A percentile compares a stretch with the other conserved stretches of the same genome.
These are phyloP conservation scores for Epizoanthus rinbou DNA, from an alignment of 92 coral and sea anemone species.

Conservation along the genomic window DNA sequence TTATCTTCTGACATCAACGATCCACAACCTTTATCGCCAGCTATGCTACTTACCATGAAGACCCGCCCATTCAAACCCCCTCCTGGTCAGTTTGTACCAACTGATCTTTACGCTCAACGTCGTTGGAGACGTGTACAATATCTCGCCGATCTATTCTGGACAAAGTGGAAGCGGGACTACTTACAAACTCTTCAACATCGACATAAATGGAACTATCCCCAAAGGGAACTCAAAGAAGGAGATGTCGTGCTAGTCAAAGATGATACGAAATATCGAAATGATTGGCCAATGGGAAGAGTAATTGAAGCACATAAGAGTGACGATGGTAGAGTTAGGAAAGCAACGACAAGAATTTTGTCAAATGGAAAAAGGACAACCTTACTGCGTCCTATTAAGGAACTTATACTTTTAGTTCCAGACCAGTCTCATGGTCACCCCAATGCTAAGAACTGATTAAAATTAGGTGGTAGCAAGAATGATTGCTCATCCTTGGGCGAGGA, in stretches of 20 bases:
- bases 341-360: slow-evolving; percentile 6
- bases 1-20: slow-evolving; percentile 39
- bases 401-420: slow-evolving; percentile 27
- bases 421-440: neutral
- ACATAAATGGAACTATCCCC: slow-evolving; percentile 46
- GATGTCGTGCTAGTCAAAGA: slow-evolving; percentile 56
- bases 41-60: slow-evolving; percentile 43
- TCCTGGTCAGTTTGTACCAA: slow-evolving; percentile 33
- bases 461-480: slow-evolving; percentile 26
- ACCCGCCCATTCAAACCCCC: slow-evolving; percentile 33
- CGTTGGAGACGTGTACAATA: slow-evolving; percentile 65
- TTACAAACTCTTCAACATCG: slow-evolving; percentile 54
- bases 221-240: slow-evolving; percentile 32
- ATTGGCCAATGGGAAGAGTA: slow-evolving; percentile 59
- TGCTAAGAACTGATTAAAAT: neutral
- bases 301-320: slow-evolving; percentile 45
- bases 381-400: slow-evolving; percentile 42
- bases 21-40: slow-evolving; percentile 37
- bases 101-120: slow-evolving; percentile 56
- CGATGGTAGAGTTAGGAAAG: slow-evolving; percentile 53
- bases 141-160: slow-evolving; percentile 57
- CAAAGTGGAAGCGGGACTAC: slow-evolving; percentile 57
- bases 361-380: slow-evolving; percentile 23
- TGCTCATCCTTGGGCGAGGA: slow-evolving; percentile 51
- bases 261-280: slow-evolving; percentile 35